A percentile compares a stretch with the other conserved stretches of the same genome.
These are phyloP conservation scores for Nipponacmea schrenckii DNA, from an alignment of 2,888 invertebrate species.

Conservation along the genomic window DNA sequence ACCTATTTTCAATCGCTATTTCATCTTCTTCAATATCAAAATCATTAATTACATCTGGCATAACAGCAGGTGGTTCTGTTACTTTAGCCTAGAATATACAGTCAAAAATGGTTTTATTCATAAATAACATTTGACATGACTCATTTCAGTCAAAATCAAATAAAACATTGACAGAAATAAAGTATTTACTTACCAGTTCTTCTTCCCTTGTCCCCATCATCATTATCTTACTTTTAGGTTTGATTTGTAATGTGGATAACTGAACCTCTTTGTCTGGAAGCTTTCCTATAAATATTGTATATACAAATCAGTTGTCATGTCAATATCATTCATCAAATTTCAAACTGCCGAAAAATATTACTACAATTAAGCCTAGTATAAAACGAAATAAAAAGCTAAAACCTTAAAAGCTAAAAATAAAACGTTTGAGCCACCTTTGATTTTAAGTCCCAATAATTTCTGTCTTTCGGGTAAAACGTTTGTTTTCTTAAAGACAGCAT, in stretches of 20 bases:
- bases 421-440: conserved; percentile 77
- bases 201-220: conserved; percentile 96
- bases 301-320: not conserved
- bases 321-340: not conserved
- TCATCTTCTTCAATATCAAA: conserved; percentile 86
- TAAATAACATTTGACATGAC: not conserved
- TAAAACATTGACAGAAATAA: too few species aligned
- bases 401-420: too few species aligned
- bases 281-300: conserved; percentile 75
- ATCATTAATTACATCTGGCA: conserved; percentile 88
- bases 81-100: conserved; percentile 74
- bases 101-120: not conserved
- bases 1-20: conserved; percentile 69
- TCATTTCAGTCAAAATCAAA: too few species aligned
- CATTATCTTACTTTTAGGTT: conserved; percentile 91
- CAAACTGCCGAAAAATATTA: not conserved
- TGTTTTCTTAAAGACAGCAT: conserved; percentile 86
- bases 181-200: conserved; percentile 70
- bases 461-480: conserved; percentile 92
- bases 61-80: conserved; percentile 81
- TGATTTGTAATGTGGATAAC: conserved; percentile 81
- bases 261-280: conserved; percentile 82
- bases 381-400: too few species aligned
- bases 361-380: too few species aligned
- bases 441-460: conserved; percentile 90